These are phyloP conservation scores for Lampris incognitus DNA, from an alignment of 2,113 vertebrate species.

Conservation along the genomic window DNA sequence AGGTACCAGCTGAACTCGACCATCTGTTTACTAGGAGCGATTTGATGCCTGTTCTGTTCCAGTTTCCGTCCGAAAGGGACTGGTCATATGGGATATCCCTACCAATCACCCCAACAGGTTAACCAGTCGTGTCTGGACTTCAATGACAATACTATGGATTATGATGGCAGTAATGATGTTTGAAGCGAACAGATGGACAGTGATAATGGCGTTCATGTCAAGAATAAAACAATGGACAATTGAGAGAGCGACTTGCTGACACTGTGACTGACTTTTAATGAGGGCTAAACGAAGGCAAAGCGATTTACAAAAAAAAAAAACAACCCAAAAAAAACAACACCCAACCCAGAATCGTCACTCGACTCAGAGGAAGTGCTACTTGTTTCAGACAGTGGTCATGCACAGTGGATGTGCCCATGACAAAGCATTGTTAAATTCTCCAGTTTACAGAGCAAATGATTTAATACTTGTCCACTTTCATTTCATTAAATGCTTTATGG, in stretches of 20 bases:
- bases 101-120: background rate
- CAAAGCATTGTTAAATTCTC: too few relatives aligned
- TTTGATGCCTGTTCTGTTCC: background rate
- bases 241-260: background rate
- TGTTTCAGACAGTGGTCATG: slow-evolving; percentile 11
- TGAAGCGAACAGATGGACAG: background rate
- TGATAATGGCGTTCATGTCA: background rate
- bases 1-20: too few relatives aligned
- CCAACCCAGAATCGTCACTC: slow-evolving; percentile 3
- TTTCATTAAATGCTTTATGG: too few relatives aligned
- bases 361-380: background rate
- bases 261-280: slow-evolving; percentile 43
- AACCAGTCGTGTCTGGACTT: background rate
- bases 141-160: background rate
- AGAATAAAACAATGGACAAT: slow-evolving; percentile 4
- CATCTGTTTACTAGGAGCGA: too few relatives aligned
- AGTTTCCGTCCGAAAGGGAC: background rate
- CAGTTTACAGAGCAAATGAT: too few relatives aligned
- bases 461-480: too few relatives aligned
- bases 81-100: background rate
- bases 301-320: background rate
- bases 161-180: slow-evolving; percentile 3
- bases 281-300: slow-evolving; percentile 30
- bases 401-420: background rate
- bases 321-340: background rate